Evolutionary conservation across 2,113 vertebrate genomes (phyloP).

Genomic region (Lonchura striata): DNA sequence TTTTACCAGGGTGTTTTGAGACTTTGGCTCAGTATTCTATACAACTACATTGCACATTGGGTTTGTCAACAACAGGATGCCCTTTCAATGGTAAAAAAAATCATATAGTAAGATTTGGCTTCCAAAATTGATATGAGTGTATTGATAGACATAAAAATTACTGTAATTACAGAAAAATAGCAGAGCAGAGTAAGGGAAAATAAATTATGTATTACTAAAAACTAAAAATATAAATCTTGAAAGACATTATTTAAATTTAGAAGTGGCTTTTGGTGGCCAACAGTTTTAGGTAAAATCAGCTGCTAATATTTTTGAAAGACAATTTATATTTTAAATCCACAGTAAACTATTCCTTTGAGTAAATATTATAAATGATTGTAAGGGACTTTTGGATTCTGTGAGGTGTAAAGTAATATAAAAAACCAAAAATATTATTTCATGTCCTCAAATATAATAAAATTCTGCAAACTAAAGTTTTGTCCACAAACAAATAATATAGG

Average conservation of each 20-base stretch:
- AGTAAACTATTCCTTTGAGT: background rate
- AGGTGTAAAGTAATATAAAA: background rate
- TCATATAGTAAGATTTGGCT: fast-evolving
- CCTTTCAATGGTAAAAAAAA: background rate
- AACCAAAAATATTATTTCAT: background rate
- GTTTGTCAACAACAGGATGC: background rate
- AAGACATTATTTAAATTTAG: background rate
- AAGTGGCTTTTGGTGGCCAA: background rate
- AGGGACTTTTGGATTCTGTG: background rate
- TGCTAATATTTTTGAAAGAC: background rate
- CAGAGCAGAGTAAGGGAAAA: background rate
- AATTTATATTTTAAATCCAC: background rate
- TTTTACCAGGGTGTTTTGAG: background rate
- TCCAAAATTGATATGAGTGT: background rate
- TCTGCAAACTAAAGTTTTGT: background rate
- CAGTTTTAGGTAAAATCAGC: background rate
- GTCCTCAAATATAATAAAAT: background rate
- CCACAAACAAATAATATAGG: background rate
- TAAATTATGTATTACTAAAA: background rate
- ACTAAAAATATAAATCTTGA: background rate
- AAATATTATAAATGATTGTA: background rate
- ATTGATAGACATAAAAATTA: background rate
- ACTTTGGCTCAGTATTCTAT: background rate
- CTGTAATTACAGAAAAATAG: background rate
- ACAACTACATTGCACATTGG: no score